Percentiles rank a stretch among this genome's conserved stretches.
phyloP scores from a whole-genome alignment of 35 echinoderm and acorn worm species.

The Apostichopus japonicus region DNA sequence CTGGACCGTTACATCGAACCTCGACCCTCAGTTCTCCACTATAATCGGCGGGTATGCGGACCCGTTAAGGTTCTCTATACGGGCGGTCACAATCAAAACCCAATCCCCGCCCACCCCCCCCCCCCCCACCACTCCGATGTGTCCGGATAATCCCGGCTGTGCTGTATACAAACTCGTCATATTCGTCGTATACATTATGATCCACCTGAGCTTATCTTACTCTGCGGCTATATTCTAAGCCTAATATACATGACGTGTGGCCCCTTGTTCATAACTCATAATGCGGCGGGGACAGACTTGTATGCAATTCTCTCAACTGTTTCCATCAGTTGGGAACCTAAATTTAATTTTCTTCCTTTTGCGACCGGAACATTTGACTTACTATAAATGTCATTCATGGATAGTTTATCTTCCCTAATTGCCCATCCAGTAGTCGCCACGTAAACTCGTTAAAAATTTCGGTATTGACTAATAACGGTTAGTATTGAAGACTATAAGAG shows the following conservation, averaged over 20 bases:
- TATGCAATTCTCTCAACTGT: not conserved
- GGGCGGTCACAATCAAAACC: too few relatives aligned
- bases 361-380: conserved; percentile 7
- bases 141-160: too few relatives aligned
- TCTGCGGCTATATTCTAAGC: too few relatives aligned
- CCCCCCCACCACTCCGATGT: too few relatives aligned
- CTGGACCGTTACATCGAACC: too few relatives aligned
- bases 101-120: too few relatives aligned
- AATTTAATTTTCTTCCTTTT: conserved; percentile 22
- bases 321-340: not conserved
- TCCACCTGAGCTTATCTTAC: too few relatives aligned
- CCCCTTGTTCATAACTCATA: conserved; percentile 18
- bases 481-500: not conserved
- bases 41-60: too few relatives aligned
- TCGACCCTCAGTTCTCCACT: too few relatives aligned
- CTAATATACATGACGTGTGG: not conserved
- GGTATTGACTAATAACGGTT: not conserved
- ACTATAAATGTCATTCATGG: not conserved
- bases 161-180: too few relatives aligned
- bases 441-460: not conserved
- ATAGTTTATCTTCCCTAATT: not conserved
- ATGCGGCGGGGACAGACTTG: not conserved
- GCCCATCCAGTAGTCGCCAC: conserved; percentile 8
- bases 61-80: too few relatives aligned
- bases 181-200: too few relatives aligned